These are phyloP conservation scores for Habroteleia sp. DNA, from an alignment of 2,888 invertebrate genomes.

Conservation along the genomic window DNA sequence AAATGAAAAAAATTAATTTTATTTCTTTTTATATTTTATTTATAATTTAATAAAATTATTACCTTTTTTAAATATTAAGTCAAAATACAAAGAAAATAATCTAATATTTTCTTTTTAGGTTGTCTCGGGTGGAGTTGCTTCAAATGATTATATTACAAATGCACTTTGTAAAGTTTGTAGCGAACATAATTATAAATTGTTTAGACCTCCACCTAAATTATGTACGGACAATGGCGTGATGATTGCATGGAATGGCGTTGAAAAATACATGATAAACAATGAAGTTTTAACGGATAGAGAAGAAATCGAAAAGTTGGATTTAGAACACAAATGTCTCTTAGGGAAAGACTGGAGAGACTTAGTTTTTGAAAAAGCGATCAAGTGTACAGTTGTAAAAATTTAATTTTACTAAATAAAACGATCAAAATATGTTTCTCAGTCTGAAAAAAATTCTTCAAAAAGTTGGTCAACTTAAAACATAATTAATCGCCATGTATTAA, in stretches of 20 bases:
- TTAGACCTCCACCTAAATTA: constrained; percentile 90
- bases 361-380: constrained; percentile 83
- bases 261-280: constrained; percentile 84
- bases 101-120: constrained; percentile 83
- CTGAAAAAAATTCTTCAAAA: background rate
- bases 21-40: too few species aligned
- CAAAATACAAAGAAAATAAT: too few species aligned
- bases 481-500: too few species aligned
- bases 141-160: constrained; percentile 90
- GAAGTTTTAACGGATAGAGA: constrained; percentile 79
- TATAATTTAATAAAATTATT: too few species aligned
- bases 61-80: too few species aligned
- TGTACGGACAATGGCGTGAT: constrained; percentile 99
- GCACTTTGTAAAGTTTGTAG: constrained; percentile 87
- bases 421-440: constrained; percentile 21
- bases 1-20: too few species aligned
- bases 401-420: too few species aligned
- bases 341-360: constrained; percentile 84
- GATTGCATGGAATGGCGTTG: constrained; percentile 99
- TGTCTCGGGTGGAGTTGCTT: constrained; percentile 98
- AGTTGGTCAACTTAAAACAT: background rate
- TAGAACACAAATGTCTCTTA: constrained; percentile 84
- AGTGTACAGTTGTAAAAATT: constrained; percentile 63
- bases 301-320: constrained; percentile 84
- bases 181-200: constrained; percentile 85